A percentile compares a stretch with the other conserved stretches of the same genome.
These are phyloP conservation scores for Tachycineta bicolor DNA, from an alignment of 2,113 vertebrate genomes.

Conservation along the genomic window DNA sequence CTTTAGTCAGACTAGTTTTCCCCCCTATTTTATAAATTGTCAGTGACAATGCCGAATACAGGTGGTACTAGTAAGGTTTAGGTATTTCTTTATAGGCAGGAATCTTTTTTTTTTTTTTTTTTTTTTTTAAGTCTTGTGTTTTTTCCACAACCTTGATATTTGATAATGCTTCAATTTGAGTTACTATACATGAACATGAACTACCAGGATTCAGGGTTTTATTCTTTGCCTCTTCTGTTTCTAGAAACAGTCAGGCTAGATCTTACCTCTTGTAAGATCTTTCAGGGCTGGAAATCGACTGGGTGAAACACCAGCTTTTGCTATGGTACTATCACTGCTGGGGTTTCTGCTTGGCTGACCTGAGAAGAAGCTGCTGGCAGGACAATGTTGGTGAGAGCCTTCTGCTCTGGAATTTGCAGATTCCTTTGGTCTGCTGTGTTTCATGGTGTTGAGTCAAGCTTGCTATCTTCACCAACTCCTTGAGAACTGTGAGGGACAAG, in stretches of 20 bases:
- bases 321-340: neutral
- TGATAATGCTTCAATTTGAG: neutral
- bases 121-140: neutral
- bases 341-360: neutral
- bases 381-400: neutral
- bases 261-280: neutral
- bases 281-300: neutral
- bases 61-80: neutral
- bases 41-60: neutral
- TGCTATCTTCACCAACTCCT: neutral
- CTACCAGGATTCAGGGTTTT: neutral
- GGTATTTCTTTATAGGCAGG: neutral
- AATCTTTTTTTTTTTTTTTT: neutral
- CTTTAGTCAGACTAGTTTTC: neutral
- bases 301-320: neutral
- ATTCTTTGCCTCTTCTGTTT: neutral
- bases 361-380: neutral
- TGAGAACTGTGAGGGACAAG: neutral
- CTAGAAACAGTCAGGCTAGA: neutral
- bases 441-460: neutral
- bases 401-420: neutral
- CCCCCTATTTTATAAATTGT: neutral
- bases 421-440: neutral
- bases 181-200: neutral
- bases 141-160: neutral